Base-by-base conservation (phyloP, 23 tunicate genomes). In the Halocynthia aurantium region DNA sequence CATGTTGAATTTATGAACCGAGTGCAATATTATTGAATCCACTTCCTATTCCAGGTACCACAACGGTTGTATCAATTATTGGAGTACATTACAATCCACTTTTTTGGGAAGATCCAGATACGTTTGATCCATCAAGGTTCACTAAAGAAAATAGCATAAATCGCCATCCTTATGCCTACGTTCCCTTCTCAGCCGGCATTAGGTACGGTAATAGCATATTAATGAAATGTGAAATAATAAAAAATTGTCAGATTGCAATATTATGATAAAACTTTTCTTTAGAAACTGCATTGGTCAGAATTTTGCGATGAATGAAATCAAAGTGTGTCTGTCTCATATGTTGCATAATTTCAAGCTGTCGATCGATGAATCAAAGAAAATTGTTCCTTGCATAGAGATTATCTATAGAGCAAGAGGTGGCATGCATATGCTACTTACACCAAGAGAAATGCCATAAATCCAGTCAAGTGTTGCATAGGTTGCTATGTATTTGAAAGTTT, bases 231-330 rank as follows among this genome's bases (percentile, higher is more conserved):
- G n/a, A 7, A 52, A 68, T 31, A 31, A 31, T 31, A 1, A 31
- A 31, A 31, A 31, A 31, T 31, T 4, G 44, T 31, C 44, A 31
- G 4, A 31, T 31, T 31, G 4, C 44, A 31, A 31, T 31, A 0
- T 31, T 31, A 4, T 31, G 4, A 31, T 31, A 4, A n/a, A 72
- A 21, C 54, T 69, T 21, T 12, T 10, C 69, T 69, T 13, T 57
- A 78, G 83, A 52, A 88, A 88, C 66, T 88, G 95, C 69, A 87
- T 87, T 53, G 93, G 93, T 8, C 93, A 87, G 57, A 77, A 87
- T 65, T 87, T 87, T 64, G 95, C 95, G 0, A 78, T 88, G 95
- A 88, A 79, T 62, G 95, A 88, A 69, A 52, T 88, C 7, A 88
- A 83, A 70, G 74, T 88, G 5, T 80, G 69, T 5, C 20, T 88